Evolutionary conservation across 2,888 invertebrate species (phyloP).

Genomic region (Eupithecia subfuscata): DNA sequence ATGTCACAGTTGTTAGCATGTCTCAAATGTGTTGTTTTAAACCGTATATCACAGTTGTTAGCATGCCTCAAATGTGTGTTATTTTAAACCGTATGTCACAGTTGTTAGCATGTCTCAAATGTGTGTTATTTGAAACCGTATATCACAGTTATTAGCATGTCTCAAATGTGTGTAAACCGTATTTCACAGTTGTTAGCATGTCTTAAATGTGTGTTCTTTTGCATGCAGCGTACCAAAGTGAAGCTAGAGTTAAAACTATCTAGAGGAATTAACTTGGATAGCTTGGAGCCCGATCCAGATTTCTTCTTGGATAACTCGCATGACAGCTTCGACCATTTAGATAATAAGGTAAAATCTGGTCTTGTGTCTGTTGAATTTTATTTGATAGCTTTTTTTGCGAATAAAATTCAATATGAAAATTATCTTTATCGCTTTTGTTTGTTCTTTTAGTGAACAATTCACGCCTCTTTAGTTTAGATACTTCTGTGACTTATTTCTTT

Average conservation of each 20-base stretch:
- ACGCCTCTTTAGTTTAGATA: background rate
- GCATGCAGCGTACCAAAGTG: slow-evolving; percentile 15
- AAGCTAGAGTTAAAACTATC: slow-evolving; percentile 5
- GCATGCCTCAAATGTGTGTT: no score
- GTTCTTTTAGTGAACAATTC: background rate
- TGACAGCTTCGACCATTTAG: slow-evolving; percentile 15
- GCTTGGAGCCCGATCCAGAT: slow-evolving; percentile 38
- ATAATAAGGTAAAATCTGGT: slow-evolving; percentile 14
- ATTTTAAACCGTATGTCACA: no score
- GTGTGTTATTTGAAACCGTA: no score
- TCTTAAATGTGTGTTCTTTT: slow-evolving; percentile 8
- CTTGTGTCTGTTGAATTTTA: background rate
- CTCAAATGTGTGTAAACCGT: no score
- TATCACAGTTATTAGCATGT: background rate
- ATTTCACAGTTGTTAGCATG: background rate
- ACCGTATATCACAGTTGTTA: background rate
- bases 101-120: no score
- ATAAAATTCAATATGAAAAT: background rate
- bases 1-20: no score
- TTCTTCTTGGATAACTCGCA: slow-evolving; percentile 13
- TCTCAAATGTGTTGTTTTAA: no score
- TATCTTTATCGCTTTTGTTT: background rate
- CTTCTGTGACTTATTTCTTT: background rate
- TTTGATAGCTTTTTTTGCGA: background rate
- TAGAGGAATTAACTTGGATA: slow-evolving; percentile 13